Evolutionary conservation across 2,113 vertebrate genomes (phyloP).

Genomic region (Muntiacus muntjak): DNA sequence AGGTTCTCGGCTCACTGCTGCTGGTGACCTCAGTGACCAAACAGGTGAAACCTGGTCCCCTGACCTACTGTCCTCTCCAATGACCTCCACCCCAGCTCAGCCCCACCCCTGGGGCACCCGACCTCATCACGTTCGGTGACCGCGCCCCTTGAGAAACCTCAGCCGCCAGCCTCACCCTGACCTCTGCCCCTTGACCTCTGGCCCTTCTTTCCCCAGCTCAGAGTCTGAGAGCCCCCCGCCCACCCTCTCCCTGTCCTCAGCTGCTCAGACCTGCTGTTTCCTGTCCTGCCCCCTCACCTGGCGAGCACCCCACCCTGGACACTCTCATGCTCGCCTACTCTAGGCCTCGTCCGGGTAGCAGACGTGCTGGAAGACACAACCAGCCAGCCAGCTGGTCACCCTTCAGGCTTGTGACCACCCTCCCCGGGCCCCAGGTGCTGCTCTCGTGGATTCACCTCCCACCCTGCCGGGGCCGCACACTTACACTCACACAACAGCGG

Average conservation of each 20-base stretch:
- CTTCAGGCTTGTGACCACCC: not conserved
- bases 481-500: rapidly evolving
- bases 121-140: not conserved
- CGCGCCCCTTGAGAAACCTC: rapidly evolving
- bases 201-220: not conserved
- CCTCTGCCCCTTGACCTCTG: not conserved
- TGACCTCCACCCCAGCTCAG: not conserved
- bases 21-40: not conserved
- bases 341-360: rapidly evolving
- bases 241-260: not conserved
- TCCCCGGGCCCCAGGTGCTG: rapidly evolving
- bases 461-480: rapidly evolving
- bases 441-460: not conserved
- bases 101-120: rapidly evolving
- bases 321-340: not conserved
- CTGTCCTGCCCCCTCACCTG: not conserved
- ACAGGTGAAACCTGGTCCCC: not conserved
- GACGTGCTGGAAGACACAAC: rapidly evolving
- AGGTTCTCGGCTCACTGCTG: not conserved
- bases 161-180: not conserved
- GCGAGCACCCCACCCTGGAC: not conserved
- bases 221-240: no score
- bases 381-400: rapidly evolving
- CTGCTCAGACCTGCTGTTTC: not conserved
- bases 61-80: rapidly evolving